A percentile compares a stretch with the other conserved stretches of the same genome.
phyloP scores from a whole-genome alignment of 2,797 vertebrate species.

The Jordanella pulchra region DNA sequence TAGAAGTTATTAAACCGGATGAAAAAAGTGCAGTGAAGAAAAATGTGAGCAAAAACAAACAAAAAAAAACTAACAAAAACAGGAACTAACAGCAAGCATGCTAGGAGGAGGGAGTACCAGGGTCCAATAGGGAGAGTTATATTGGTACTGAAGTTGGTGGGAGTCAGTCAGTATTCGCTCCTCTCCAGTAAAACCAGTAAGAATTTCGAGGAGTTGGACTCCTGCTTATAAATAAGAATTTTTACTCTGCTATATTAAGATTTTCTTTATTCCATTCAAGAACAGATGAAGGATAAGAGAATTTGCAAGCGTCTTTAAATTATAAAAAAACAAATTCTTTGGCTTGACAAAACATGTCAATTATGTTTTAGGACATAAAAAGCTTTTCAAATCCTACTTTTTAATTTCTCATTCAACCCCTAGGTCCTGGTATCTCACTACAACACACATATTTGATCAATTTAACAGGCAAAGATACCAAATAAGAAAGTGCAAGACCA shows the following conservation, averaged over 20 bases:
- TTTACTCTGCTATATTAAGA: background rate
- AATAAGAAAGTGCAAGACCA: constrained; percentile 60
- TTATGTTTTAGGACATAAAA: constrained; percentile 1
- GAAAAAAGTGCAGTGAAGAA: constrained; percentile 55
- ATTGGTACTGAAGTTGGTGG: background rate
- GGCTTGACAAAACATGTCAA: constrained; percentile 24
- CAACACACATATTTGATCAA: constrained; percentile 45
- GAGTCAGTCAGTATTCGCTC: background rate
- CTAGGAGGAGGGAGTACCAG: constrained; percentile 69
- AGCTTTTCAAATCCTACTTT: background rate
- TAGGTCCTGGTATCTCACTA: constrained; percentile 64
- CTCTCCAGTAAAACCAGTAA: background rate
- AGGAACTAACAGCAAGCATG: constrained; percentile 82
- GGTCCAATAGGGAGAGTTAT: constrained; percentile 36
- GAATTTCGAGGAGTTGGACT: constrained; percentile 8
- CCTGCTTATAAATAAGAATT: constrained; percentile 39
- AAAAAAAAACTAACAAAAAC: constrained; percentile 50
- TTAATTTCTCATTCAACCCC: constrained; percentile 16
- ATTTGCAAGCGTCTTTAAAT: constrained; percentile 1
- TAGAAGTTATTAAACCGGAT: constrained; percentile 14
- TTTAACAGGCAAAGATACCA: constrained; percentile 53
- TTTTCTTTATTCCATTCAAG: background rate
- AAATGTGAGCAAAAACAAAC: constrained; percentile 56
- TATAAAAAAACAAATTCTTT: constrained; percentile 33
- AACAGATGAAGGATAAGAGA: background rate